Evolutionary conservation across 2,888 invertebrate genomes (phyloP), one percentile per base, ranked within the genome.

Genomic region (Lathronympha strigana): DNA sequence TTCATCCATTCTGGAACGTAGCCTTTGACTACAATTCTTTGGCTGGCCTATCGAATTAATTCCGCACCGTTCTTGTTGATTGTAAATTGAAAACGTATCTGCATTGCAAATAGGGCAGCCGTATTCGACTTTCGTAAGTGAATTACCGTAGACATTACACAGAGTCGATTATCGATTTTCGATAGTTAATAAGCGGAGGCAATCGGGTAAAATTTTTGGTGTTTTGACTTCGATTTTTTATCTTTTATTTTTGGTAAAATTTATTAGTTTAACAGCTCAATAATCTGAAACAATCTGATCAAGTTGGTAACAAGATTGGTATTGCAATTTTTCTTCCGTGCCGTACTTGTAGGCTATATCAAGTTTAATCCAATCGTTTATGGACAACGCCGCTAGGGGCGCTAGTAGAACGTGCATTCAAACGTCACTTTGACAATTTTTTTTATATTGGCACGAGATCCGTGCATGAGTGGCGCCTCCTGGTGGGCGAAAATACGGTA

Each of bases 11-110:
- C 70, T 15, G 68, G 63, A 72, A 71, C 77, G n/a, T n/a, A 77
- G 78, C 81, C 81, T 75, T 76, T 73, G 78, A 78, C 76, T 79
- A 76, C 76, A 77, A 83, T 83, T 86, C 82, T 84, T 82, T 77
- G 79, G 73, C 73, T 69, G 70, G 76, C 73, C 84, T 81, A 86
- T 86, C 83, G 83, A 88, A 86, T 87, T 86, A 86, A 87, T 87
- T 88, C 86, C 81, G 82, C 84, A 83, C 82, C 11, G 58, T 60
- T 64, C 58, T 60, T 83, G 87, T 88, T 87, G 87, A 89, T 89
- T 88, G 86, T 88, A 82, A 87, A 88, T 87, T 87, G 86, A 84
- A 87, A 87, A 86, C 78, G 81, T 80, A 86, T 88, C 80, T 85
- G 87, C 81, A 86, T 81, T 89, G 88, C 86, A 85, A 88, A 89